Evolutionary conservation across 1,140 invertebrate species (phyloP).

Genomic region (Brachionus asplanchnoidis): DNA sequence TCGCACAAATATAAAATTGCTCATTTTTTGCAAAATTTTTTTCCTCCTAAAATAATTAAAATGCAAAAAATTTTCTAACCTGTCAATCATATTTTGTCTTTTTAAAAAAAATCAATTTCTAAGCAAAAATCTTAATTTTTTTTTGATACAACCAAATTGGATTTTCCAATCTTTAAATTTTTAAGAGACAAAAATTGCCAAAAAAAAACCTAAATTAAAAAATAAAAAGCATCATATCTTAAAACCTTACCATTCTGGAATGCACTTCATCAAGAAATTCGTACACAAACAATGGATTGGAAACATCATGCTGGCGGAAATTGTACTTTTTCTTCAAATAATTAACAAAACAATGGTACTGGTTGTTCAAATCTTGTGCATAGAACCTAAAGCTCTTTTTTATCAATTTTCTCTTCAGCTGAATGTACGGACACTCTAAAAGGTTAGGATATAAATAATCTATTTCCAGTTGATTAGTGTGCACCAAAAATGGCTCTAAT

Average conservation of each 20-base stretch:
- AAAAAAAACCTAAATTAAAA: neutral
- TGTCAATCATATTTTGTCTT: no score
- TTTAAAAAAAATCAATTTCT: no score
- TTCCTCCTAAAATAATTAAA: no score
- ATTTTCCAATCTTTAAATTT: no score
- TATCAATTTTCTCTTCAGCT: neutral
- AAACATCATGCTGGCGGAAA: neutral
- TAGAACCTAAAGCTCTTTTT: slow-evolving; percentile 26
- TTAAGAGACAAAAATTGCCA: no score
- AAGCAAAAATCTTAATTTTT: no score
- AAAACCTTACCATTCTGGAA: slow-evolving; percentile 13
- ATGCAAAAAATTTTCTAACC: no score
- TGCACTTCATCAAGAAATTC: slow-evolving; percentile 28
- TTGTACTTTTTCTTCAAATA: neutral
- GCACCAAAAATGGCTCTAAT: slow-evolving; percentile 28
- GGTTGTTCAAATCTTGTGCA: neutral
- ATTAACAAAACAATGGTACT: neutral
- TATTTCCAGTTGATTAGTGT: slow-evolving; percentile 12
- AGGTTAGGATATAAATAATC: slow-evolving; percentile 37
- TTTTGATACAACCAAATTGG: no score
- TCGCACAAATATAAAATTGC: no score
- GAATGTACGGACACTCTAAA: neutral
- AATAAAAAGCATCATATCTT: no score
- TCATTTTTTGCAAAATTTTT: no score
- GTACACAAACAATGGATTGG: neutral